These are phyloP conservation scores for Pristionchus japonicus DNA, from an alignment of 2,888 invertebrate species.

Conservation along the genomic window DNA sequence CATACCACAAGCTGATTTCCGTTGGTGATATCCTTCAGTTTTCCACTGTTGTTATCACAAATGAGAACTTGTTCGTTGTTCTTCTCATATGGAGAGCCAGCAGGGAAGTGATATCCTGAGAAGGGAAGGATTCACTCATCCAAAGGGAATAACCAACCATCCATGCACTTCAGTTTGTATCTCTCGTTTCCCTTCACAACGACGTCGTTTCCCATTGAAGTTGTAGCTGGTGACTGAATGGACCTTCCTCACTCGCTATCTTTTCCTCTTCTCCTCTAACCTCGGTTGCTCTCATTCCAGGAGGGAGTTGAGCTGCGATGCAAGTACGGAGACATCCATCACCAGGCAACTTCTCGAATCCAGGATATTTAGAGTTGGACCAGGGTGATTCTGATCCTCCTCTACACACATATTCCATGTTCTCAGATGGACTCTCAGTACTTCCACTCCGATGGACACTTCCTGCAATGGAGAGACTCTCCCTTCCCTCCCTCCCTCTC, in stretches of 20 bases:
- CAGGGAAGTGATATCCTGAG: constrained; percentile 40
- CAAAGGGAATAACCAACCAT: background rate
- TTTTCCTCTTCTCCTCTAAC: background rate
- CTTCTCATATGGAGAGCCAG: constrained; percentile 37
- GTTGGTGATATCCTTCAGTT: constrained; percentile 12
- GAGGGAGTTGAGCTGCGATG: background rate
- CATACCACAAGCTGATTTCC: background rate
- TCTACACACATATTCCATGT: constrained; percentile 39
- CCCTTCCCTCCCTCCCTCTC: background rate
- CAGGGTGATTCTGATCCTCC: constrained; percentile 16
- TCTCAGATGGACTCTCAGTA: background rate
- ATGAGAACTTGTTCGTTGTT: constrained; percentile 32
- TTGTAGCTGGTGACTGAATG: background rate
- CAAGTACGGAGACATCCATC: constrained; percentile 20
- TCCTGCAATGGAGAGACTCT: background rate
- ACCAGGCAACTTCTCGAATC: constrained; percentile 40
- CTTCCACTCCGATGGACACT: constrained; percentile 5
- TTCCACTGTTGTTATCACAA: constrained; percentile 41
- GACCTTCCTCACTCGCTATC: background rate
- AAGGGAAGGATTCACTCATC: background rate
- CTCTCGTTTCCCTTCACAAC: constrained; percentile 28
- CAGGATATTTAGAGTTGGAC: background rate
- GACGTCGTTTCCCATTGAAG: background rate
- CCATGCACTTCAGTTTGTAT: constrained; percentile 43
- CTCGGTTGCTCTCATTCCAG: constrained; percentile 26